A percentile compares a stretch with the other conserved stretches of the same genome.
Conservation (phyloP, 2,888 invertebrate species). For the Synergus gifuensis region DNA sequence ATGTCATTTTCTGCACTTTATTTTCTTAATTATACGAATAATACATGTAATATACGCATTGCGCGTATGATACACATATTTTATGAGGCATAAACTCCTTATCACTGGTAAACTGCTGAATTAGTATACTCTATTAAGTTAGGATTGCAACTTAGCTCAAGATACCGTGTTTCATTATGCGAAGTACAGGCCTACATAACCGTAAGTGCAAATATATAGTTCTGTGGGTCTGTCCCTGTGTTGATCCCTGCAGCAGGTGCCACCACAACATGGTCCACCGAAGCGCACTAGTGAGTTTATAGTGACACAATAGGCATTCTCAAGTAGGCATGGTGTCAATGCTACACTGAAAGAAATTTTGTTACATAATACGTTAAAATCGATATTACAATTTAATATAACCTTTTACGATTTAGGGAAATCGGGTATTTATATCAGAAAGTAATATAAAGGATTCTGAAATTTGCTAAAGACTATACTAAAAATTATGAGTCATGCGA, state of each 20-base stretch:
- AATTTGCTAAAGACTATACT: no score
- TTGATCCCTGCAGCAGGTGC: slow-evolving; percentile 61
- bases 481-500: no score
- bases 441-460: no score
- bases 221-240: slow-evolving; percentile 60
- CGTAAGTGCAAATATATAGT: slow-evolving; percentile 59
- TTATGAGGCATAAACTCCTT: neutral
- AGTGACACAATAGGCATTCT: slow-evolving; percentile 36
- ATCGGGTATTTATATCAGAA: no score
- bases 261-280: slow-evolving; percentile 68
- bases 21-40: no score
- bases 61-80: neutral
- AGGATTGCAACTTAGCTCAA: slow-evolving; percentile 14
- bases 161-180: slow-evolving; percentile 42
- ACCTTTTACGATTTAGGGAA: no score
- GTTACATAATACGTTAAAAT: no score
- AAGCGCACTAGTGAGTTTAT: slow-evolving; percentile 61
- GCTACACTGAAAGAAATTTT: no score
- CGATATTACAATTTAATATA: no score
- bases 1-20: no score
- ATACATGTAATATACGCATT: neutral
- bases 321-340: neutral
- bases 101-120: slow-evolving; percentile 1
- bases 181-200: slow-evolving; percentile 60
- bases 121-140: slow-evolving; percentile 20